Evolutionary conservation across 2,797 vertebrate species (phyloP).

Genomic region (Buphagus erythrorhynchus): DNA sequence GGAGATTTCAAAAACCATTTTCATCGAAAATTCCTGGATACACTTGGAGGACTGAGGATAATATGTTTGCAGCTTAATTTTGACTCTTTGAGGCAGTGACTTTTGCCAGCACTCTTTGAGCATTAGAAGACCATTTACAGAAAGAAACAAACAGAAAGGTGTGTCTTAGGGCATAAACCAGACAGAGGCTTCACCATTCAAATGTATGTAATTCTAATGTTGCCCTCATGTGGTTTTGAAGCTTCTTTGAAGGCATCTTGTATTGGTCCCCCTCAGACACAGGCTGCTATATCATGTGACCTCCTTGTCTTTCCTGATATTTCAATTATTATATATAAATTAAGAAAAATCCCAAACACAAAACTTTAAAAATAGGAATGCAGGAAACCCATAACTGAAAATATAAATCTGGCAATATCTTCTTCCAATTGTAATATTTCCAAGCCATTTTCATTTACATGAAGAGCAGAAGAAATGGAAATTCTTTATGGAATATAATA

Average conservation of each 20-base stretch:
- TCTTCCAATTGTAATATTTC: neutral
- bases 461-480: neutral
- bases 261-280: neutral
- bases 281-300: neutral
- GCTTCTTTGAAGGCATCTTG: neutral
- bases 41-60: neutral
- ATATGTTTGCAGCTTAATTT: neutral
- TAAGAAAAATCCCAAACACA: neutral
- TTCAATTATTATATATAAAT: neutral
- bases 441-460: neutral
- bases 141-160: neutral
- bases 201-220: neutral
- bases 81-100: neutral
- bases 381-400: neutral
- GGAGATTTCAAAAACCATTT: neutral
- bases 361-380: neutral
- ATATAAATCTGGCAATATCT: neutral
- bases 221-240: neutral
- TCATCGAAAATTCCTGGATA: neutral
- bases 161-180: neutral
- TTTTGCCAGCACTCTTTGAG: neutral
- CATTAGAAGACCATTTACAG: neutral
- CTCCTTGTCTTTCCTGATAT: neutral
- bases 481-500: neutral
- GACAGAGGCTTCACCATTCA: neutral